Conservation (phyloP, 2,888 invertebrate genomes). For the Lordiphosa fenestrarum region DNA sequence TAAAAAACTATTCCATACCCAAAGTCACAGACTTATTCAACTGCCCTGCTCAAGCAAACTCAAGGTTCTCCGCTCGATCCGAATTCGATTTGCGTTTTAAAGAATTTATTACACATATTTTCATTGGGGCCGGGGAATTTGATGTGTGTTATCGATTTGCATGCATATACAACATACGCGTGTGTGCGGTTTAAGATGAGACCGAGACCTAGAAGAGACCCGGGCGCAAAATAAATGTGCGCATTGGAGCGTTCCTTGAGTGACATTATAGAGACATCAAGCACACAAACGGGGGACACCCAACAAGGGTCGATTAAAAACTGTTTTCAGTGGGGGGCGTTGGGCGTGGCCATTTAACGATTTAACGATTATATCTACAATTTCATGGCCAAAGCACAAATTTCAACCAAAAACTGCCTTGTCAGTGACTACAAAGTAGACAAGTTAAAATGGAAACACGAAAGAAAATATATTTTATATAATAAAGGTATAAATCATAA, state of each 20-base stretch:
- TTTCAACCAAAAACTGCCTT: conserved; percentile 39
- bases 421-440: conserved; percentile 44
- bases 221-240: conserved; percentile 46
- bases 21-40: too few relatives aligned
- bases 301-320: conserved; percentile 53
- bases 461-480: conserved; percentile 24
- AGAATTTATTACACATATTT: conserved; percentile 59
- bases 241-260: conserved; percentile 47
- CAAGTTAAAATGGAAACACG: background rate
- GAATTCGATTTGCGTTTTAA: conserved; percentile 52
- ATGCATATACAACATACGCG: conserved; percentile 8
- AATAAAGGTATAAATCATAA: conserved; percentile 68
- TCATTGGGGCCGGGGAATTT: conserved; percentile 8
- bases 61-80: background rate
- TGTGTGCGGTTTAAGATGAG: conserved; percentile 15
- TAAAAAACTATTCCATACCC: too few relatives aligned
- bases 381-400: conserved; percentile 37
- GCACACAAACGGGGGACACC: conserved; percentile 64
- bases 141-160: conserved; percentile 57
- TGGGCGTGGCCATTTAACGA: conserved; percentile 17
- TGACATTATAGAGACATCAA: conserved; percentile 68
- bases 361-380: conserved; percentile 26
- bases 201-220: conserved; percentile 22
- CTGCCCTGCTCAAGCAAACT: too few relatives aligned
- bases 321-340: conserved; percentile 16